Evolutionary conservation across 2,888 invertebrate genomes (phyloP).

Genomic region (Strigamia crassipes): DNA sequence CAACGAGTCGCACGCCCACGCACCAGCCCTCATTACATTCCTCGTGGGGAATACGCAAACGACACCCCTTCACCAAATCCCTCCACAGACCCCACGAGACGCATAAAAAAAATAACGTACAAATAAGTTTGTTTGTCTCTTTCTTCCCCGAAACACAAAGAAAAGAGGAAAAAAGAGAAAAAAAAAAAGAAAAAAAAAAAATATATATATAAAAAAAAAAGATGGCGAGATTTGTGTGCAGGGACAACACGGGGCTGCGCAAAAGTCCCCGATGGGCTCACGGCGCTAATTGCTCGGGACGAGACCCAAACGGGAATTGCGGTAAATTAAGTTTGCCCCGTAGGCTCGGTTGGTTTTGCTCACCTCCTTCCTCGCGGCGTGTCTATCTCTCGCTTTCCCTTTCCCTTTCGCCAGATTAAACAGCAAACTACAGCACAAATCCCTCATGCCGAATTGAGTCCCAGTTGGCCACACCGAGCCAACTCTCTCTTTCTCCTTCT

Average conservation of each 20-base stretch:
- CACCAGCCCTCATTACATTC: conserved; percentile 32
- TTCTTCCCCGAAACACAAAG: no score
- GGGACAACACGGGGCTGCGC: neutral
- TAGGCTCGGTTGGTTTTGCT: conserved; percentile 35
- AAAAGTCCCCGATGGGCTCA: neutral
- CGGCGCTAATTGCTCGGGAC: conserved; percentile 44
- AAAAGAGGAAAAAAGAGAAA: neutral
- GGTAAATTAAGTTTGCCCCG: conserved; percentile 45
- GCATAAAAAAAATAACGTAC: conserved; percentile 29
- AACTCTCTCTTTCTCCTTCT: neutral
- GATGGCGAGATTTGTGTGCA: conserved; percentile 36
- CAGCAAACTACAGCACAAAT: conserved; percentile 40
- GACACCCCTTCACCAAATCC: conserved; percentile 19
- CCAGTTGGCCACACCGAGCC: conserved; percentile 40
- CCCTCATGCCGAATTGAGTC: conserved; percentile 42
- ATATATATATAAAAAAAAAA: no score
- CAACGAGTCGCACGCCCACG: conserved; percentile 41
- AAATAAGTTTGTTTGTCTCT: conserved; percentile 2
- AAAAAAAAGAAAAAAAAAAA: no score
- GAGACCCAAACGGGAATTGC: conserved; percentile 42
- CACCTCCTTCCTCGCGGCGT: conserved; percentile 15
- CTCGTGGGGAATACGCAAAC: conserved; percentile 36
- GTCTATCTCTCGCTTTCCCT: neutral
- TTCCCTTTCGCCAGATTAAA: conserved; percentile 28
- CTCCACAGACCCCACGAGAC: conserved; percentile 37